A percentile compares a stretch with the other conserved stretches of the same genome.
phyloP scores from a whole-genome alignment of 2,797 vertebrate genomes.

The Lithobates pipiens region DNA sequence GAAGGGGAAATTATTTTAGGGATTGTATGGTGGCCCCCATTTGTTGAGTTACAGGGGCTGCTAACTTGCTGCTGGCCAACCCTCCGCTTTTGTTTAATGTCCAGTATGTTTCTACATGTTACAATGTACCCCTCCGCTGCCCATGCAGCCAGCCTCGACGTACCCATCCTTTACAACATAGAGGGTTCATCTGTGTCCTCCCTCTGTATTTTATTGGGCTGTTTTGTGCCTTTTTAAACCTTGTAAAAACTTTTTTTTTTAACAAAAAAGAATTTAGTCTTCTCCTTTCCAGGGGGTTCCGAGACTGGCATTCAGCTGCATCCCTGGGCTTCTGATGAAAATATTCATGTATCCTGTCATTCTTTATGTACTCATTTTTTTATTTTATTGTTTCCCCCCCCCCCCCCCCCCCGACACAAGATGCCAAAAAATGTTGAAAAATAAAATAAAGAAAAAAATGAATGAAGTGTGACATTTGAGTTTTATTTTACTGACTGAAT shows the following conservation, averaged over 20 bases:
- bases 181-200: not conserved
- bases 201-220: slow-evolving; percentile 54
- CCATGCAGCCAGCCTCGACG: not conserved
- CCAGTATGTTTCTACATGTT: slow-evolving; percentile 32
- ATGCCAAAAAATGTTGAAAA: slow-evolving; percentile 56
- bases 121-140: slow-evolving; percentile 24
- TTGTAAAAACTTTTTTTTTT: slow-evolving; percentile 52
- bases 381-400: slow-evolving; percentile 21
- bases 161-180: not conserved
- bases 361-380: slow-evolving; percentile 32
- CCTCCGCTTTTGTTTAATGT: slow-evolving; percentile 26
- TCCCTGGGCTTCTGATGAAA: not conserved
- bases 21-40: slow-evolving; percentile 7
- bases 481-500: not conserved
- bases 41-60: not conserved
- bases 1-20: not conserved
- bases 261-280: slow-evolving; percentile 1
- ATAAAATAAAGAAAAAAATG: not conserved
- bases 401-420: slow-evolving; percentile 47
- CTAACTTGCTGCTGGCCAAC: slow-evolving; percentile 41
- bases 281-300: not conserved
- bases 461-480: not conserved
- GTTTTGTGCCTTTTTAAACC: slow-evolving; percentile 60
- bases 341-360: slow-evolving; percentile 4
- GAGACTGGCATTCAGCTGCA: not conserved